Conservation (phyloP, 2,797 vertebrate genomes). For the Craterocephalus amniculus region DNA sequence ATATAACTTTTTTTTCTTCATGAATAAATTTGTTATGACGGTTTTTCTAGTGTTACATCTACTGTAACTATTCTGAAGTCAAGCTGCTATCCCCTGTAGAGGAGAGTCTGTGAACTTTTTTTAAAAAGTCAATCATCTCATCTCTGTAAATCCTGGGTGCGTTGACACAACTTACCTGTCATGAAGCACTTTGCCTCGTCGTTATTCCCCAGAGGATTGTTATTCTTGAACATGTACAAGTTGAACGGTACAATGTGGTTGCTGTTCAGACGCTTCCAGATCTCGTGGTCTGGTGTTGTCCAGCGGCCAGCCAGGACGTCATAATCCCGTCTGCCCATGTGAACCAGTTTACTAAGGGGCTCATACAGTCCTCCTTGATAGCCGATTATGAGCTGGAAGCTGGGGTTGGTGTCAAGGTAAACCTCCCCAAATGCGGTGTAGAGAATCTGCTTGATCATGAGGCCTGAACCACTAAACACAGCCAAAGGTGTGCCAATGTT, state of each 20-base stretch:
- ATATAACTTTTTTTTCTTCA: not conserved
- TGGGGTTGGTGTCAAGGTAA: conserved; percentile 97
- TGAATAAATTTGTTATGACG: not conserved
- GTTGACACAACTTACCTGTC: conserved; percentile 86
- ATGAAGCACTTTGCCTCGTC: conserved; percentile 98
- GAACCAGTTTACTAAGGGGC: conserved; percentile 93
- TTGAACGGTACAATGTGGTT: conserved; percentile 95
- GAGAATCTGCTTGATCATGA: conserved; percentile 97
- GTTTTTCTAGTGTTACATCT: not conserved
- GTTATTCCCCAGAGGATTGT: conserved; percentile 95
- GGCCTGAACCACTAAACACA: conserved; percentile 93
- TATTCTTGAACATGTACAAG: conserved; percentile 99
- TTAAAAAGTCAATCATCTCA: not conserved
- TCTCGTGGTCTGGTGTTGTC: conserved; percentile 93
- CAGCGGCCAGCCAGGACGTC: conserved; percentile 95
- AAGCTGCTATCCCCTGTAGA: not conserved
- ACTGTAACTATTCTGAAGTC: not conserved
- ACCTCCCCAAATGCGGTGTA: conserved; percentile 97
- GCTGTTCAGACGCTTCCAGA: conserved; percentile 94
- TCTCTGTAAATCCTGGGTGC: not conserved
- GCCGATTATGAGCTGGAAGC: conserved; percentile 92
- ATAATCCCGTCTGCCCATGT: conserved; percentile 96
- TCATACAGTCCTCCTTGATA: conserved; percentile 98
- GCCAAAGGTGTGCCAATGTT: conserved; percentile 97
- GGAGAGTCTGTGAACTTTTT: not conserved